Base-by-base conservation (phyloP, 1,140 invertebrate species). In the Heliconius hermathena region DNA sequence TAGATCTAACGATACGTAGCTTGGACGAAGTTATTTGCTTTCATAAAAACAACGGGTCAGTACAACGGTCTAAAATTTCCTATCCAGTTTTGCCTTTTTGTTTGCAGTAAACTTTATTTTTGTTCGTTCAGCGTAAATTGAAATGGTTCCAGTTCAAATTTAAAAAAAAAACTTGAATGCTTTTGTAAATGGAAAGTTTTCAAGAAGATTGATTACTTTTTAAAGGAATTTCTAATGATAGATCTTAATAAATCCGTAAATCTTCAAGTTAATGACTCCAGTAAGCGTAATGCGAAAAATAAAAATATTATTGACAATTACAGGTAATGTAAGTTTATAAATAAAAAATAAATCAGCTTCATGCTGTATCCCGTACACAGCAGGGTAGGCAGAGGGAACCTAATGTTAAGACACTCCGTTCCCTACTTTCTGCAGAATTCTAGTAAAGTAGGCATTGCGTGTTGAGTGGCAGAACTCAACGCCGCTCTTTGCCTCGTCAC, bases 51-150 rank as follows among this genome's bases (percentile, higher is more conserved):
- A 70, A 77, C 66, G 26, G 26, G 46, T 60, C 33, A 22, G 66
- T 22, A 71, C 41, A 46, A 41, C 22, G 22, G 26, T 49, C 66
- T 77, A 20, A 38, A 60, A 71, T 38, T 66, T 71, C 11, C n/a
- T 36, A n/a, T 71, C 8, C 75, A 46, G 26, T 77, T 77, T 71
- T 72, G 38, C 33, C 22, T 72, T 72, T 72, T 72, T 71, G 38
- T 46, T 71, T 70, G 9, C 38, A 49, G 70, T 77, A 71, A 77
- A 77, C 57, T 71, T 77, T 77, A 71, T 77, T 77, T 71, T 72
- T 71, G 22, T 66, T 29, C 26, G 60, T 66, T 66, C 60, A 13
- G 60, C 13, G n/a, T 16, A 66, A 66, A 29, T 66, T 26, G 26
- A 66, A 66, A 66, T 66, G 60, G 29, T 46, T 38, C 52, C 26